Evolutionary conservation across 2,113 vertebrate species (phyloP), one percentile per base, ranked within the genome.

Genomic region (Tetrao urogallus): DNA sequence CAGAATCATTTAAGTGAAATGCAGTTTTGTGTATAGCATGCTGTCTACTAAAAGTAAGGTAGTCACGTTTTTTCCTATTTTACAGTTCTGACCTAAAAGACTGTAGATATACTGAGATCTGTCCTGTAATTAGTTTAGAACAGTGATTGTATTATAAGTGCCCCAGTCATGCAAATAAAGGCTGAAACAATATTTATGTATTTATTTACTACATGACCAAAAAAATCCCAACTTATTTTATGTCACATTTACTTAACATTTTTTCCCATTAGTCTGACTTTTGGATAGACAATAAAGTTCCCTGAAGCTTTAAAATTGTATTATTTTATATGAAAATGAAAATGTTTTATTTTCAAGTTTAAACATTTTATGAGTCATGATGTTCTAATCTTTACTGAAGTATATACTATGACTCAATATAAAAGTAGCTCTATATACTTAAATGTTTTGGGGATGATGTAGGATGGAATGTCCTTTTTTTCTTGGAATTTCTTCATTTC

Each of bases 81-180:
- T 83, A 66, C 30, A 76, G 11, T 82, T 82, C 60, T 88, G 67
- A 80, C 42, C 56, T 73, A 88, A 89, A 89, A n/a, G 3, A 71
- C 45, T 82, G 32, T 56, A 90, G 45, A 76, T 88, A 16, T 36
- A 45, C 47, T 67, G 56, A 94, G 58, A 64, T 86, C 69, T 83
- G 60, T 79, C 88, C 79, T 42, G 45, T 19, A 45, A 86, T 90
- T 91, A 86, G 69, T 88, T 89, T 89, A 90, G 13, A 25, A 25
- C 66, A 47, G 42, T 50, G 77, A 80, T 86, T 91, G 72, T 47
- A 42, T 71, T 87, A 36, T 88, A 85, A 72, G 45, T 75, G 61
- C 45, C 72, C 65, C 24, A 80, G 89, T 74, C 74, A 54, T n/a
- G 50, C 70, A 91, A 87, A 89, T 84, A 18, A 89, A 86, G 18